These are phyloP conservation scores for Bradypodion pumilum DNA, from an alignment of 2,797 vertebrate genomes.

Conservation along the genomic window DNA sequence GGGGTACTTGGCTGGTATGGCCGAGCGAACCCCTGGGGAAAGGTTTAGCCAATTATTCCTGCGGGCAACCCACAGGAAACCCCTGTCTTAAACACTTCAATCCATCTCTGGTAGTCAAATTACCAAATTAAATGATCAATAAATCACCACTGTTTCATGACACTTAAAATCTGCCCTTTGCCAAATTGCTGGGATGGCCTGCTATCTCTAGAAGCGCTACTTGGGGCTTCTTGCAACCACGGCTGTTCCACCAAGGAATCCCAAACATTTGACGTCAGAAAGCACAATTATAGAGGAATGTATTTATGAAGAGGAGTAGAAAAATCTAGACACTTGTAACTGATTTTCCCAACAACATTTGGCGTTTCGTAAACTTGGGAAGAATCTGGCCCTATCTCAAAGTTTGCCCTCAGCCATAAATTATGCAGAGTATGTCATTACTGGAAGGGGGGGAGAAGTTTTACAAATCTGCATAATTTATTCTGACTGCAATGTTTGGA, in stretches of 20 bases:
- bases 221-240: not conserved
- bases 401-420: constrained; percentile 15
- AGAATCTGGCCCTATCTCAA: not conserved
- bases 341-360: constrained; percentile 13
- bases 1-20: too few relatives aligned
- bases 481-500: constrained; percentile 11
- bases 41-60: too few relatives aligned
- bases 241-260: not conserved
- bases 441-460: not conserved
- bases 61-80: too few relatives aligned
- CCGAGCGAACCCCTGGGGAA: too few relatives aligned
- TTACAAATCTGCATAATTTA: not conserved
- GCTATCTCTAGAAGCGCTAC: not conserved
- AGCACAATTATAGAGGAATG: not conserved
- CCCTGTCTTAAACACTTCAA: not conserved
- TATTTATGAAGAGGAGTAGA: not conserved
- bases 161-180: not conserved
- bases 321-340: constrained; percentile 2
- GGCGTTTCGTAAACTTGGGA: constrained; percentile 2
- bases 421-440: constrained; percentile 1
- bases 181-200: not conserved
- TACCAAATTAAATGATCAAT: not conserved
- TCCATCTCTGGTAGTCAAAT: not conserved
- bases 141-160: not conserved
- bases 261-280: not conserved